These are phyloP conservation scores for Drosophila engyochracea DNA, from an alignment of 2,888 invertebrate species.

Conservation along the genomic window DNA sequence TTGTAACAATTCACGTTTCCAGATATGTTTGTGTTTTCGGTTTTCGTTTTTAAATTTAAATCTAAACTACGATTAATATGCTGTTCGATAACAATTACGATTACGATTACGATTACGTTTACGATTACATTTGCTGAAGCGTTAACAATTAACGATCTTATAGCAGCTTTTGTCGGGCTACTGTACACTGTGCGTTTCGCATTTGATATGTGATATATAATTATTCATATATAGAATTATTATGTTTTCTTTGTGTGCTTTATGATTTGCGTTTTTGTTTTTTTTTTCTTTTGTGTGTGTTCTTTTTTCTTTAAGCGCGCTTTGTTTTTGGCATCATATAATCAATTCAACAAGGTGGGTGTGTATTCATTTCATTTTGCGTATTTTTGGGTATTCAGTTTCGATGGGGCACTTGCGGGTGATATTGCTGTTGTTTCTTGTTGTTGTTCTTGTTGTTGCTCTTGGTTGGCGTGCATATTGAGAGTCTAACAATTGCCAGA, in stretches of 20 bases:
- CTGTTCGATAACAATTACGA: conserved; percentile 37
- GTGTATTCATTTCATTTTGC: conserved; percentile 39
- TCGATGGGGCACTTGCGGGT: conserved; percentile 67
- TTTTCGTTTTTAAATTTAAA: conserved; percentile 3
- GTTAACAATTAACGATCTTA: conserved; percentile 43
- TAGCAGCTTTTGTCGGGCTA: conserved; percentile 67
- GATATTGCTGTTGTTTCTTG: conserved; percentile 53
- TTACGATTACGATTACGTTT: conserved; percentile 38
- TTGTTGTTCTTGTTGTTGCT: conserved; percentile 53
- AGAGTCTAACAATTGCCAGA: conserved; percentile 78
- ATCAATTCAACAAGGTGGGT: conserved; percentile 65
- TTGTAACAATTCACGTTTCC: conserved; percentile 63
- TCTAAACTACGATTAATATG: conserved; percentile 38
- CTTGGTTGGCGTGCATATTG: conserved; percentile 74
- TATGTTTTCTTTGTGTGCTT: conserved; percentile 20
- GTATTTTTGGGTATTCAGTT: conserved; percentile 33
- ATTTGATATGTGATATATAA: conserved; percentile 13
- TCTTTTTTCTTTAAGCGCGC: conserved; percentile 33
- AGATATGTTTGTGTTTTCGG: conserved; percentile 66
- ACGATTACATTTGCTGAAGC: conserved; percentile 21
- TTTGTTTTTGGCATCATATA: conserved; percentile 54
- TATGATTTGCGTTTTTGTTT: conserved; percentile 24
- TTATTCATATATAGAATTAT: conserved; percentile 10
- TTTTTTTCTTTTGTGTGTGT: neutral
- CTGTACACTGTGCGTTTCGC: conserved; percentile 52